Evolutionary conservation across 2,113 vertebrate genomes (phyloP).

Genomic region (Callorhinus ursinus): DNA sequence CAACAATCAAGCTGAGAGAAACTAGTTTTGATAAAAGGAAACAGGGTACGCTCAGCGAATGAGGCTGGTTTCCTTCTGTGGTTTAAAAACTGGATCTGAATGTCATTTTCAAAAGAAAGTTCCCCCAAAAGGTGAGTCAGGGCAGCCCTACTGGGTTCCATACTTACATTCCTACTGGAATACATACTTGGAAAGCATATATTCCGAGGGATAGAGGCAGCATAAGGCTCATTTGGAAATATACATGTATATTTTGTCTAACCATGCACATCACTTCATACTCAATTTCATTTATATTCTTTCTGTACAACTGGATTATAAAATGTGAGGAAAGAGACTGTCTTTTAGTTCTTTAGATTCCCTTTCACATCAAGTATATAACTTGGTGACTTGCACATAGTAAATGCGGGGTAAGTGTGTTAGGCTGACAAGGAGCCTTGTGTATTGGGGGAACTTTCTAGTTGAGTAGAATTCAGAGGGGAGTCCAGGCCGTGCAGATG

Average conservation of each 20-base stretch:
- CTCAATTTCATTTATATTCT: background rate
- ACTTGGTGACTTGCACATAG: background rate
- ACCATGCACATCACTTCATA: background rate
- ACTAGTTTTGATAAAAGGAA: slow-evolving; percentile 10
- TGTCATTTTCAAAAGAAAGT: background rate
- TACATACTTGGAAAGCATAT: background rate
- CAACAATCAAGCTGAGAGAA: background rate
- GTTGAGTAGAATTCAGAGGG: background rate
- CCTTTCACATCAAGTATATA: background rate
- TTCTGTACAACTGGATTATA: background rate
- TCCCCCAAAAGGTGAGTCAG: background rate
- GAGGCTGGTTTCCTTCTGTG: background rate
- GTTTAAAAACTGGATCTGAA: slow-evolving; percentile 17
- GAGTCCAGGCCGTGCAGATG: background rate
- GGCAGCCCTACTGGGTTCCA: background rate
- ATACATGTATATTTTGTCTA: background rate
- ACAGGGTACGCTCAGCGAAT: background rate
- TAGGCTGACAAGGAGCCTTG: background rate
- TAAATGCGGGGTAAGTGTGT: background rate
- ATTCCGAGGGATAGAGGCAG: background rate
- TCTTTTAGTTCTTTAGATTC: background rate
- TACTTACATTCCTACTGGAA: background rate
- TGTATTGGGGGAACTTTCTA: background rate
- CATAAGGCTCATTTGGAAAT: background rate
- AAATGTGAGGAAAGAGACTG: background rate